A percentile compares a stretch with the other conserved stretches of the same genome.
Evolutionary conservation across 2,113 vertebrate genomes (phyloP).

Genomic region (Columba livia): DNA sequence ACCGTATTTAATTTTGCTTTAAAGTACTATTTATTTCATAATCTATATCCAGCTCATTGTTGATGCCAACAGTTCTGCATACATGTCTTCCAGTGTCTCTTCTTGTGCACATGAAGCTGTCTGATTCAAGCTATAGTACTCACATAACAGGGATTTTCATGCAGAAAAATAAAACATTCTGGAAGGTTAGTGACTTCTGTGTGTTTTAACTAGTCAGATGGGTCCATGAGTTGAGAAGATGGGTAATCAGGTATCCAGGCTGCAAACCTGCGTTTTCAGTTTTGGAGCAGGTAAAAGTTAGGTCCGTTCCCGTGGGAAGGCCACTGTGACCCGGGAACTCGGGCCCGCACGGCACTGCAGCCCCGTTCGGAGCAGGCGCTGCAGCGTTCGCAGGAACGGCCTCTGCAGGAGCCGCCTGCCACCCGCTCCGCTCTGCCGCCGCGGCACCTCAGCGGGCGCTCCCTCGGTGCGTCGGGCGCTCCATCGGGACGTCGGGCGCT

Average conservation of each 20-base stretch:
- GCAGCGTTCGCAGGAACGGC: neutral
- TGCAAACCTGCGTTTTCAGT: neutral
- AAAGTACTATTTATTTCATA: neutral
- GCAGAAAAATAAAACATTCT: neutral
- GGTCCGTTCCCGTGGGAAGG: neutral
- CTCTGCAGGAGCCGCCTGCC: neutral
- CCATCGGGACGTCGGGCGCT: too few relatives aligned
- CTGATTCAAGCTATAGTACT: neutral
- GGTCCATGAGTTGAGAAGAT: neutral
- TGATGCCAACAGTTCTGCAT: neutral
- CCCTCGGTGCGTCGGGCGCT: neutral
- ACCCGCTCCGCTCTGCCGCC: neutral
- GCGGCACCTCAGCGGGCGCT: neutral
- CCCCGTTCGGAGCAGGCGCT: neutral
- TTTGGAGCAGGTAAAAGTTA: neutral
- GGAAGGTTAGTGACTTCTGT: neutral
- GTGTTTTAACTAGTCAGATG: neutral
- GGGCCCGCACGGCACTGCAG: neutral
- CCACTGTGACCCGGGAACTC: rapidly evolving
- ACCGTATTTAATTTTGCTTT: neutral
- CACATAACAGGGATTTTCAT: neutral
- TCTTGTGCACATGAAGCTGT: neutral
- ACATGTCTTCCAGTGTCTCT: neutral
- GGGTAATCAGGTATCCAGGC: neutral
- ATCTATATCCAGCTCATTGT: neutral